Evolutionary conservation across 1,140 invertebrate species (phyloP), one percentile per base, ranked within the genome.

Genomic region (Chrysopa pallens): DNA sequence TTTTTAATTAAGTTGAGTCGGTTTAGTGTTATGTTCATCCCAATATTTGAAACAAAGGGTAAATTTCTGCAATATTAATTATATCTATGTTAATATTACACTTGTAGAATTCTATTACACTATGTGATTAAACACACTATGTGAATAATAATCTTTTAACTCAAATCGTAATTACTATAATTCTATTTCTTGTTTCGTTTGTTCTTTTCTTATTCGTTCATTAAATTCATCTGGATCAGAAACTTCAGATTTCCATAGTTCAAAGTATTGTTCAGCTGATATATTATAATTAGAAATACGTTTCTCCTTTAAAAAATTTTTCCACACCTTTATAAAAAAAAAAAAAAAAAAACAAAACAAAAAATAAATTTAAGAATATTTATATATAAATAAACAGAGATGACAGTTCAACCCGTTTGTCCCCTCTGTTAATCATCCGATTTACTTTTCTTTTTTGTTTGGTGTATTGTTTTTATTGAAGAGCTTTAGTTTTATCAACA

Each of bases 211-310:
- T 6, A 36, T 13, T 8, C 27, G 38, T n/a, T 39, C 14, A 7
- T 27, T 56, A 29, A 64, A 54, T 14, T 58, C 54, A 17, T 51
- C 58, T 1, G 63, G 61, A 12, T 59, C 58, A 4, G 59, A 60
- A 39, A 62, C 62, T 40, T 53, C 58, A 4, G 53, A 50, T 15
- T 54, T 50, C 65, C 64, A 67, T 44, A 66, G 54, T 33, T 64
- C 47, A 14, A 59, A 67, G 39, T 65, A 67, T 41, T 50, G 40
- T 6, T 66, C 59, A 8, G 51, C 52, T 0, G 62, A 54, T 39
- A 67, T 63, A 40, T 60, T 45, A 27, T 52, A 52, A 11, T 57
- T 38, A 48, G 61, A 45, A 7, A 52, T 58, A 2, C 66, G 53
- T 39, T 59, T 62, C 33, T 65, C 61, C 17, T 52, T 50, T n/a